Conservation (phyloP, 2,888 invertebrate species). For the Drosophila aldrichi region DNA sequence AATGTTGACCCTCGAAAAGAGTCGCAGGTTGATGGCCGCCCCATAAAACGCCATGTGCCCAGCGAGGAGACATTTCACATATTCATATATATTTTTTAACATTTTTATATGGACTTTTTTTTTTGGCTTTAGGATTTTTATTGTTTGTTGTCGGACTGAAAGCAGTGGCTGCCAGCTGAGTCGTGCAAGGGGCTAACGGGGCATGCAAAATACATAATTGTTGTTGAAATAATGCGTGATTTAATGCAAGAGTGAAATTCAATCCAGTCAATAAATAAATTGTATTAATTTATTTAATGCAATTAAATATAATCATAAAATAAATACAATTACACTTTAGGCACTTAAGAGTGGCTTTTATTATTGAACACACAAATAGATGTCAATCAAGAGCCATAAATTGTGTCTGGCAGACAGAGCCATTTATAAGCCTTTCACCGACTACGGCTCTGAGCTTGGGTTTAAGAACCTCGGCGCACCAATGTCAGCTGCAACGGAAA, state of each 20-base stretch:
- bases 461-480: slow-evolving; percentile 29
- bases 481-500: slow-evolving; percentile 43
- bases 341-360: neutral
- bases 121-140: neutral
- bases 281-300: neutral
- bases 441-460: slow-evolving; percentile 15
- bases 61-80: slow-evolving; percentile 21
- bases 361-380: neutral
- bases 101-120: slow-evolving; percentile 18
- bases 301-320: neutral
- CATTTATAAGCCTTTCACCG: slow-evolving; percentile 3
- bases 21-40: slow-evolving; percentile 18
- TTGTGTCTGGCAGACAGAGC: neutral
- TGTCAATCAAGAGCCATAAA: neutral
- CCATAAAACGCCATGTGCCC: slow-evolving; percentile 10
- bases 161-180: slow-evolving; percentile 18
- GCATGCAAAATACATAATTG: neutral
- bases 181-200: neutral
- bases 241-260: neutral
- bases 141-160: slow-evolving; percentile 1
- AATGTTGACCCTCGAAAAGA: slow-evolving; percentile 32
- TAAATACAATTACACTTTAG: neutral
- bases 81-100: slow-evolving; percentile 9
- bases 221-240: neutral
- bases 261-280: neutral